Evolutionary conservation across 2,113 vertebrate species (phyloP), one percentile per base, ranked within the genome.

Genomic region (Struthio camelus): DNA sequence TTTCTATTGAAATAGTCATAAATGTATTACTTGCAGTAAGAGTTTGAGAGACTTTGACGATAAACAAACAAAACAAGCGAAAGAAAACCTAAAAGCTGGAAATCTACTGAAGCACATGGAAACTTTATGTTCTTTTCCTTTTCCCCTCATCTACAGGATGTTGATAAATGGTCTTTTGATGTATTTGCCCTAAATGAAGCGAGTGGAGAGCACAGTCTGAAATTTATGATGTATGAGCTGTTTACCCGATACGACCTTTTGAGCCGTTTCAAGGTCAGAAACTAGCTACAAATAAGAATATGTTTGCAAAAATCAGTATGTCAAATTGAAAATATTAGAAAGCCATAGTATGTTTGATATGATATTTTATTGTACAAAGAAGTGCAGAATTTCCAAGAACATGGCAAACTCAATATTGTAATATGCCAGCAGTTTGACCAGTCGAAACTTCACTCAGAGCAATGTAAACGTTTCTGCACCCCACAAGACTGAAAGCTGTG

Each of bases 161-260:
- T 99, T 94, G 99, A 99, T 97, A 99, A 99, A 97, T 99, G 99
- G 99, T 99, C 99, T 34, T 99, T 99, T 93, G 99, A 99, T 24
- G 99, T 99, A 40, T 99, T 99, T 97, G 96, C 98, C 83, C 98
- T 99, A 87, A 99, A 99, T 78, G 98, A 99, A 96, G 99, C 98
- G 67, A 99, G 99, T 30, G 98, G 98, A 94, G 99, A 99, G 56
- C 99, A 99, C 82, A 99, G 99, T 77, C 98, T 99, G 97, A 99
- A 99, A 98, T 99, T 99, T 97, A 99, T 99, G 97, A 99, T 99
- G 95, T 99, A 99, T 84, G 99, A 99, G 96, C 98, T 99, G 56
- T 98, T 99, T 97, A 99, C 99, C 91, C 99, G 99, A 98, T 99
- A 99, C 16, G 99, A 99, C 97, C 99, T 99, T 97, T 98, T 99